phyloP scores from a whole-genome alignment of 2,888 invertebrate genomes.

The Diploptera punctata region DNA sequence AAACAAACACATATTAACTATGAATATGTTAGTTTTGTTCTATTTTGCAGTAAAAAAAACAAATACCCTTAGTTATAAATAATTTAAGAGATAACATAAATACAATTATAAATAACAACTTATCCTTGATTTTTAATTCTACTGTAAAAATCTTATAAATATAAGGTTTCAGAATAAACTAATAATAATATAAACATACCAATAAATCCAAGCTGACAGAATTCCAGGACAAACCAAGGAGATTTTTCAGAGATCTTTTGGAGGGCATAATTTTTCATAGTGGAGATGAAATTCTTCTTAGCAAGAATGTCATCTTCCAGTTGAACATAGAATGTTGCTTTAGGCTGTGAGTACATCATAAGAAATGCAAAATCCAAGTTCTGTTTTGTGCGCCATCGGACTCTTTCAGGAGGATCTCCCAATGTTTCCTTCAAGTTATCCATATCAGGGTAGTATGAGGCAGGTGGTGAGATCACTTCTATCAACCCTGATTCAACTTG shows the following conservation, averaged over 20 bases:
- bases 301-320: slow-evolving; percentile 94
- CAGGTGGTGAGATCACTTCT: slow-evolving; percentile 86
- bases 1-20: too few relatives aligned
- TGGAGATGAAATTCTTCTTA: slow-evolving; percentile 81
- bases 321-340: slow-evolving; percentile 90
- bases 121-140: too few relatives aligned
- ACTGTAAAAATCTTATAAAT: too few relatives aligned
- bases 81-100: too few relatives aligned
- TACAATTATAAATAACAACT: too few relatives aligned
- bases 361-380: slow-evolving; percentile 93
- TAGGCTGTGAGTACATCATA: slow-evolving; percentile 91
- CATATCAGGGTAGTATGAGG: slow-evolving; percentile 88
- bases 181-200: too few relatives aligned
- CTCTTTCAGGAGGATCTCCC: slow-evolving; percentile 85
- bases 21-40: too few relatives aligned
- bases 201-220: slow-evolving; percentile 93
- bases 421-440: slow-evolving; percentile 77
- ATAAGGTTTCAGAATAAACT: too few relatives aligned
- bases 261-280: slow-evolving; percentile 83
- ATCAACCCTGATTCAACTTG: slow-evolving; percentile 81
- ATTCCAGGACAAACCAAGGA: slow-evolving; percentile 92
- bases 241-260: slow-evolving; percentile 76
- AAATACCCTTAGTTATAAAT: too few relatives aligned
- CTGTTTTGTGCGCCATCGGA: slow-evolving; percentile 93
- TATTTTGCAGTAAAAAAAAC: too few relatives aligned